Conservation (phyloP, 2,113 vertebrate genomes). For the Bos indicus region DNA sequence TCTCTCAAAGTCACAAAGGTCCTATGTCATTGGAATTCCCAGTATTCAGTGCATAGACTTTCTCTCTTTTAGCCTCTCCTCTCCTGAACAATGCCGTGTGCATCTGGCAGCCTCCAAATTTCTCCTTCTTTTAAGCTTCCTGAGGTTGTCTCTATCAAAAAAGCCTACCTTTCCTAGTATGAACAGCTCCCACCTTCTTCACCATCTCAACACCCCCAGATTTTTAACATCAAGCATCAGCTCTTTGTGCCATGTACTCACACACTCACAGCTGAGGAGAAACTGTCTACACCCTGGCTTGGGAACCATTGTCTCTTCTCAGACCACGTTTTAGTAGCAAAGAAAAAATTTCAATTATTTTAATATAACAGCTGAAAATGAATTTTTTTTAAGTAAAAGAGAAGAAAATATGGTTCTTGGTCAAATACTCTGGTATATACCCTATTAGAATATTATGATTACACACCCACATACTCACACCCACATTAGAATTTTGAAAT, state of each 20-base stretch:
- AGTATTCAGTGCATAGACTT: neutral
- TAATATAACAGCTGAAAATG: neutral
- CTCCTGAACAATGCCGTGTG: neutral
- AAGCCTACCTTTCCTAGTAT: neutral
- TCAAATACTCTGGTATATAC: neutral
- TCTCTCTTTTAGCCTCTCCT: neutral
- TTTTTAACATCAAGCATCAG: neutral
- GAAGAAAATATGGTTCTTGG: neutral
- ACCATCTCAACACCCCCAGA: too few species aligned
- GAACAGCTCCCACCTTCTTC: neutral
- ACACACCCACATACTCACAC: neutral
- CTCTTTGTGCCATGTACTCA: too few species aligned
- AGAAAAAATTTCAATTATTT: neutral
- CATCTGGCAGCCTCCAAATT: neutral
- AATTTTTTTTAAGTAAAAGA: neutral
- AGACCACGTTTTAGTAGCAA: neutral
- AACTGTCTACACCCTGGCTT: rapidly evolving
- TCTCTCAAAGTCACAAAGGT: neutral
- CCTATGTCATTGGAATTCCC: neutral
- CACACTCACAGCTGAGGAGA: neutral
- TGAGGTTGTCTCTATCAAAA: neutral
- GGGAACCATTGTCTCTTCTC: neutral
- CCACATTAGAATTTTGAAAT: neutral
- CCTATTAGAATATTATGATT: neutral
- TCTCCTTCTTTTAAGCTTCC: neutral